Evolutionary conservation across 2,797 vertebrate species (phyloP), one percentile per base, ranked within the genome.

Genomic region (Coreius guichenoti): DNA sequence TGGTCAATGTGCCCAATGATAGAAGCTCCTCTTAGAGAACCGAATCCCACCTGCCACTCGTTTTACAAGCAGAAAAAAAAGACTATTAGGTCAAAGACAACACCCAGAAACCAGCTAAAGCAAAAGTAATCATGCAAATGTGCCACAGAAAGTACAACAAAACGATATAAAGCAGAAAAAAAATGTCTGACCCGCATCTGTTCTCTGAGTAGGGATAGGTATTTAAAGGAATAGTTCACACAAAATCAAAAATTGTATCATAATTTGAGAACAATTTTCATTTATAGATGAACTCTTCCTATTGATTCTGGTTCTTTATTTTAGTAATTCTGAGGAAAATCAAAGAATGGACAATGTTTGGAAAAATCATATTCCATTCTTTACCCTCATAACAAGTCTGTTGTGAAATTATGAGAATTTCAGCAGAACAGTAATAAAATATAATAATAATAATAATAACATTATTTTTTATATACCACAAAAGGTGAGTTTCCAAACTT

Each of bases 1-100:
- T 87, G 84, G n/a, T 33, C 61, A 69, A 45, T 88, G 87, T 81
- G 89, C 87, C 86, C 89, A 88, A 90, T 87, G 90, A 84, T 87
- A 90, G 91, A 86, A 89, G 90, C 90, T 88, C 72, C 65, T 63
- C 49, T 79, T 17, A 76, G 39, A 81, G 74, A 78, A 54, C 67
- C 81, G 23, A 63, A 78, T 80, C n/a, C 75, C 83, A 79, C 72
- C 58, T 81, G 43, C 23, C n/a, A 70, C 74, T 81, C 73, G 72
- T 31, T 84, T 80, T 73, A 14, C 65, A 84, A 54, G 65, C 47
- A 33, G 49, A 47, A 47, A 70, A 80, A 88, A 70, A 75, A 65
- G 43, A 69, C 68, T 79, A 19, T 72, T 68, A 85, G 33, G 33
- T 33, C 33, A 84, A 81, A 51, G 56, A 73, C 19, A 80, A 68